Evolutionary conservation across 2,797 vertebrate genomes (phyloP).

Genomic region (Macrochelys suwanniensis): DNA sequence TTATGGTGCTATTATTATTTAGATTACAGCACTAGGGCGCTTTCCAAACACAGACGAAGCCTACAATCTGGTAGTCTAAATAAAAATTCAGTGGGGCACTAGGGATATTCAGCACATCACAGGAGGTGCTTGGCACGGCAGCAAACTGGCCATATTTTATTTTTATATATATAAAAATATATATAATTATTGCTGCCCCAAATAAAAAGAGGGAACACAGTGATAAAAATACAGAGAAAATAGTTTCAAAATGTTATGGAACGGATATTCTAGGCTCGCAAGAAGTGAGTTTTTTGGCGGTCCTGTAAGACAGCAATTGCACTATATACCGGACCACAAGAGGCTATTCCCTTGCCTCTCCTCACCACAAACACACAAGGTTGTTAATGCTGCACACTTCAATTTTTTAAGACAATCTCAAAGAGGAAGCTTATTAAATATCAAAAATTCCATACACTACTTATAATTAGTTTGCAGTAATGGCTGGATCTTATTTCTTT

Average conservation of each 20-base stretch:
- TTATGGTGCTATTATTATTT: neutral
- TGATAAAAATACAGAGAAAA: neutral
- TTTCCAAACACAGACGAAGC: neutral
- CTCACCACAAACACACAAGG: accelerated
- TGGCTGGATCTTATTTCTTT: slow-evolving; percentile 70
- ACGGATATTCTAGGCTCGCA: neutral
- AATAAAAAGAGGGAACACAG: neutral
- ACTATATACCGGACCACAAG: neutral
- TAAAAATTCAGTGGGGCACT: neutral
- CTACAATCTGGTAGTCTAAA: neutral
- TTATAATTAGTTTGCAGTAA: slow-evolving; percentile 51
- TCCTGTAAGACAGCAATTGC: accelerated
- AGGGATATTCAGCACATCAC: accelerated
- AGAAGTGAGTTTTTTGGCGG: neutral
- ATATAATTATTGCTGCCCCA: neutral
- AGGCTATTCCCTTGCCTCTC: neutral
- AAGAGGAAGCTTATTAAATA: slow-evolving; percentile 39
- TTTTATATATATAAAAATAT: no score
- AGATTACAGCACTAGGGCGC: neutral
- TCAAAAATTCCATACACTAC: slow-evolving; percentile 40
- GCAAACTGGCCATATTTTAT: no score
- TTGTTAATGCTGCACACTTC: neutral
- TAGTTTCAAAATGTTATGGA: neutral
- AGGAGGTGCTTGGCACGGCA: neutral
- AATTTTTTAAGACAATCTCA: neutral